Base-by-base conservation (phyloP, 2,113 vertebrate species). In the Apeltes quadracus region DNA sequence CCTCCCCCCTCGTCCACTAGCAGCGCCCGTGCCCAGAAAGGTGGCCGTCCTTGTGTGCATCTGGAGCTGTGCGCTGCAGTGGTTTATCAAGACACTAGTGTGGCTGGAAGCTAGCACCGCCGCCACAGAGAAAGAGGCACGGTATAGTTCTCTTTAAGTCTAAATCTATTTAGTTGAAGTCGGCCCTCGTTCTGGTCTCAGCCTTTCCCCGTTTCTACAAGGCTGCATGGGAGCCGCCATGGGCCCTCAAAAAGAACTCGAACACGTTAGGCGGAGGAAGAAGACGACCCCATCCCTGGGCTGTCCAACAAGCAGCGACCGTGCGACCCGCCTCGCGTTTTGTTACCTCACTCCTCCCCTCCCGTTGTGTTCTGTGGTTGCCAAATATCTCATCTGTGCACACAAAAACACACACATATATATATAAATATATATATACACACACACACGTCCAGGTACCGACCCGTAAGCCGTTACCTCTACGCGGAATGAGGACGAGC, bases 71-170 rank as follows among this genome's bases (percentile, higher is more conserved):
- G 25, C 20, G 69, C 82, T 71, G 85, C 80, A 70, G 81, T 77
- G 84, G 86, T 85, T 90, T 81, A 69, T 81, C 76, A 83, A 84
- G 86, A 86, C 79, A 81, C 81, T 67, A 71, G 77, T 81, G 88
- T 84, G 82, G 85, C 81, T 79, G 82, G 80, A 83, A 86, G 77
- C 83, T 65, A 77, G 70, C 72, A 12, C 83, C 72, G 53, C 76
- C 22, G 43, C 55, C 68, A 59, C 76, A 65, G 76, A 84, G 67
- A 62, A 82, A 78, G 86, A 87, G 87, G 86, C 81, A 80, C 72
- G 46, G 79, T 82, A 61, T 51, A 75, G 71, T 76, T 85, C 69
- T 79, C 69, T 61, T 75, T 22, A 23, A 62, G 59, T 87, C 78
- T 72, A 79, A 61, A 73, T 91, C 78, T 69, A 78, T n/a, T n/a